A percentile compares a stretch with the other conserved stretches of the same genome.
Evolutionary conservation across 2,113 vertebrate species (phyloP).

Genomic region (Tragelaphus scriptus): DNA sequence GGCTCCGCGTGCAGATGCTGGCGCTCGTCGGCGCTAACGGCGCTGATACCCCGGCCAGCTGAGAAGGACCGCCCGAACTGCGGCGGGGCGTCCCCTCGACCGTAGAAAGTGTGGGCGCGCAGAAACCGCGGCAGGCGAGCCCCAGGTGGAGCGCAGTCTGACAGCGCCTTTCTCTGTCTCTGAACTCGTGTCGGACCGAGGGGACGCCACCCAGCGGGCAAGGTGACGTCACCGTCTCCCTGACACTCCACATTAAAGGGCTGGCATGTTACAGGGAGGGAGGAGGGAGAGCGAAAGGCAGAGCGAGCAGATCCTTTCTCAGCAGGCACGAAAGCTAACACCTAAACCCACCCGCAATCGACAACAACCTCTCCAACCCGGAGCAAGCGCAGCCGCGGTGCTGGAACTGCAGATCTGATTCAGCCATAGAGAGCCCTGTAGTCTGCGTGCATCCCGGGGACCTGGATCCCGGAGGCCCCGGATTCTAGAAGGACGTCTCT

Average conservation of each 20-base stretch:
- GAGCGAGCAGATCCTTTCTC: constrained; percentile 41
- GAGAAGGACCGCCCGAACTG: background rate
- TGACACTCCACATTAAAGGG: constrained; percentile 71
- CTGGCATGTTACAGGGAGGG: constrained; percentile 67
- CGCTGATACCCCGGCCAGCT: background rate
- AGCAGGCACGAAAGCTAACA: constrained; percentile 47
- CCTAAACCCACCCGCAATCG: background rate
- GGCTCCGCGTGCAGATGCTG: constrained; percentile 37
- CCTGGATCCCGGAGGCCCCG: background rate
- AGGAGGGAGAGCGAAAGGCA: constrained; percentile 44
- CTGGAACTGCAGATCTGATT: background rate
- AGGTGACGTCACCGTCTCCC: constrained; percentile 78
- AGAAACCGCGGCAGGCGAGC: constrained; percentile 55
- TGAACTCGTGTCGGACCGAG: constrained; percentile 73
- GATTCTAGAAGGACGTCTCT: background rate
- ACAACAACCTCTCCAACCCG: background rate
- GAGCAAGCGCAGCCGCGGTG: background rate
- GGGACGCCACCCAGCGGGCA: constrained; percentile 76
- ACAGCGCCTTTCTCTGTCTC: constrained; percentile 59
- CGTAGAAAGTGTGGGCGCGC: constrained; percentile 34
- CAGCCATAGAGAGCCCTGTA: background rate
- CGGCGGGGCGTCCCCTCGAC: background rate
- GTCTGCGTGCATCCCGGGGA: background rate
- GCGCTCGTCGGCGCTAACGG: background rate
- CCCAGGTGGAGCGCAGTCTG: constrained; percentile 68